phyloP scores from a whole-genome alignment of 1,140 invertebrate genomes.

The Drosophila melanica region DNA sequence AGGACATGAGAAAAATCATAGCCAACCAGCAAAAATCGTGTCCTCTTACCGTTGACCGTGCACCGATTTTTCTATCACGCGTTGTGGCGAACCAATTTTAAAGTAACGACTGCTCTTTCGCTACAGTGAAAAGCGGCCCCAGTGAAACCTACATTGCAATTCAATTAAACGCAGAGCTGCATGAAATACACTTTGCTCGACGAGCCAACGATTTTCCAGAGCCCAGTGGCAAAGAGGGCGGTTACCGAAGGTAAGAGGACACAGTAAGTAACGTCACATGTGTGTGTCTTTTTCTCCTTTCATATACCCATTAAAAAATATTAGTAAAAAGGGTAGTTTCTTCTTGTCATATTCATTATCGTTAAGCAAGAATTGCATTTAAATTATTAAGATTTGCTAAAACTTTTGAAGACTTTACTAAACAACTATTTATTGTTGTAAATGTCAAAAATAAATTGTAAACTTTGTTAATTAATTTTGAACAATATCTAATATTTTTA shows the following conservation, averaged over 20 bases:
- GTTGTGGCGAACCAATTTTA: slow-evolving; percentile 30
- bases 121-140: slow-evolving; percentile 25
- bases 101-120: slow-evolving; percentile 7
- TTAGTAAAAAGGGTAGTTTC: no score
- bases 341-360: no score
- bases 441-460: no score
- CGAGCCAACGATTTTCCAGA: slow-evolving; percentile 19
- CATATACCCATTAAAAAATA: slow-evolving; percentile 2
- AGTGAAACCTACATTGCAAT: slow-evolving; percentile 49
- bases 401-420: not conserved
- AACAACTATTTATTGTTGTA: not conserved
- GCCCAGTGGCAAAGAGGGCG: not conserved
- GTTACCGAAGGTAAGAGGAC: not conserved
- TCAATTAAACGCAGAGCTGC: slow-evolving; percentile 79
- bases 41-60: slow-evolving; percentile 20
- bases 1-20: not conserved
- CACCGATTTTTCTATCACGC: slow-evolving; percentile 18
- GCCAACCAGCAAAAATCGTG: slow-evolving; percentile 13
- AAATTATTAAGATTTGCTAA: no score
- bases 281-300: not conserved
- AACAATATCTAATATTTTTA: no score
- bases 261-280: slow-evolving; percentile 4
- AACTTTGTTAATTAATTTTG: no score
- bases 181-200: slow-evolving; percentile 68
- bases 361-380: no score